Percentiles rank a stretch among this genome's conserved stretches.
Conservation (phyloP, 2,888 invertebrate species). For the Metacarcinus magister region DNA sequence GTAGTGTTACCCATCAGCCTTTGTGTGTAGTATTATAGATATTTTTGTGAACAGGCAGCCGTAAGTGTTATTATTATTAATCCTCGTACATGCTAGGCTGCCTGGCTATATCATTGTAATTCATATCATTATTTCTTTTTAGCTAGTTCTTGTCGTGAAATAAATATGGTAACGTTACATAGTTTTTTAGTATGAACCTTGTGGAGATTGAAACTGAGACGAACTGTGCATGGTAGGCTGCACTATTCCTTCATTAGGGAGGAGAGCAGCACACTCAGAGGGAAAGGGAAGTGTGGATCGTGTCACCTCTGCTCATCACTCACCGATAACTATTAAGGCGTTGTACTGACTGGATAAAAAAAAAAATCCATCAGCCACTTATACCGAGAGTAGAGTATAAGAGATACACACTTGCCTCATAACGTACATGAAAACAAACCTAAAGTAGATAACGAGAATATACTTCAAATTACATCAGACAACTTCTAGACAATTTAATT, state of each 20-base stretch:
- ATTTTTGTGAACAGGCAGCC: no score
- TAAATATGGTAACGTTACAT: background rate
- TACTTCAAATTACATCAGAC: no score
- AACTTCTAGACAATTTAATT: no score
- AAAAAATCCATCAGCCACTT: background rate
- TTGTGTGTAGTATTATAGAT: no score
- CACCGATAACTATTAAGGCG: background rate
- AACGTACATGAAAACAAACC: background rate
- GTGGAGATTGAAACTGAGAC: background rate
- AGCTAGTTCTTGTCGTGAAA: background rate
- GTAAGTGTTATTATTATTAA: no score
- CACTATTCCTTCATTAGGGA: background rate
- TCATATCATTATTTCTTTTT: background rate
- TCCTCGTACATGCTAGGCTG: no score
- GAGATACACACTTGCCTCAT: no score
- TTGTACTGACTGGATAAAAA: background rate
- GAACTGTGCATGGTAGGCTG: background rate
- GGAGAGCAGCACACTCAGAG: background rate
- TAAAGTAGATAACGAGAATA: background rate
- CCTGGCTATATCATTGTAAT: background rate
- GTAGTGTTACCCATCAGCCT: no score
- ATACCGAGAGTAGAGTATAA: background rate
- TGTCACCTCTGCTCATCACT: background rate
- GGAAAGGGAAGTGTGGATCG: background rate
- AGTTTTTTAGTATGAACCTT: background rate